phyloP scores from a whole-genome alignment of 23 tunicate genomes.

The Corella eumyota region DNA sequence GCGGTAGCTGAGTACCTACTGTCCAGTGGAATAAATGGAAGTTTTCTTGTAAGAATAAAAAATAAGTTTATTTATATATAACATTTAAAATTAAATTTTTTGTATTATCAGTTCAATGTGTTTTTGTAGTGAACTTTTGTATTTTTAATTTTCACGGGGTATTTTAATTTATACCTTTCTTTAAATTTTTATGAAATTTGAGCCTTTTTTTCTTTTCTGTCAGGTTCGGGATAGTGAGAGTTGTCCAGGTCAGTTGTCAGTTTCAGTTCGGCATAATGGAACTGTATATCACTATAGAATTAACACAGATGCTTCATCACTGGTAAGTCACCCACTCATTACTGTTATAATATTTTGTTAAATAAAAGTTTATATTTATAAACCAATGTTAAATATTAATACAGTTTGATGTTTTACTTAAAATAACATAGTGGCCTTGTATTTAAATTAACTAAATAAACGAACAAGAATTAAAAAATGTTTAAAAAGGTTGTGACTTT shows the following conservation, averaged over 20 bases:
- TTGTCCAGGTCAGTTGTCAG: slow-evolving; percentile 77
- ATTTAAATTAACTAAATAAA: too few relatives aligned
- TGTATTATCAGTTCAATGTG: not conserved
- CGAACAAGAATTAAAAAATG: too few relatives aligned
- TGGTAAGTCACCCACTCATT: too few relatives aligned
- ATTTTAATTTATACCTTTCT: too few relatives aligned
- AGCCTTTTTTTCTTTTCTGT: too few relatives aligned
- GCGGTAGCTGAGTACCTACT: slow-evolving; percentile 68
- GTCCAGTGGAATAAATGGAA: slow-evolving; percentile 90
- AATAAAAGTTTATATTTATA: too few relatives aligned
- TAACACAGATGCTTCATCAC: slow-evolving; percentile 16
- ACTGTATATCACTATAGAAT: slow-evolving; percentile 84
- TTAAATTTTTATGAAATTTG: too few relatives aligned
- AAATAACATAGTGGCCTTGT: too few relatives aligned
- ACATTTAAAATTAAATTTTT: not conserved
- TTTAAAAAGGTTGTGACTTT: too few relatives aligned
- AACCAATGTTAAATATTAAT: too few relatives aligned
- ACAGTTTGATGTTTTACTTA: too few relatives aligned
- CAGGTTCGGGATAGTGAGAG: slow-evolving; percentile 94
- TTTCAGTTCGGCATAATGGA: slow-evolving; percentile 76
- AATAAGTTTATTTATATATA: not conserved
- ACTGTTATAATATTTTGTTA: too few relatives aligned
- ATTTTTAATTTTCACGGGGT: not conserved
- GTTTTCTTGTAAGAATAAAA: slow-evolving; percentile 53
- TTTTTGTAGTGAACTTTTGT: not conserved